Base-by-base conservation (phyloP, 2,888 invertebrate genomes). In the Disparrhopalites patrizii region DNA sequence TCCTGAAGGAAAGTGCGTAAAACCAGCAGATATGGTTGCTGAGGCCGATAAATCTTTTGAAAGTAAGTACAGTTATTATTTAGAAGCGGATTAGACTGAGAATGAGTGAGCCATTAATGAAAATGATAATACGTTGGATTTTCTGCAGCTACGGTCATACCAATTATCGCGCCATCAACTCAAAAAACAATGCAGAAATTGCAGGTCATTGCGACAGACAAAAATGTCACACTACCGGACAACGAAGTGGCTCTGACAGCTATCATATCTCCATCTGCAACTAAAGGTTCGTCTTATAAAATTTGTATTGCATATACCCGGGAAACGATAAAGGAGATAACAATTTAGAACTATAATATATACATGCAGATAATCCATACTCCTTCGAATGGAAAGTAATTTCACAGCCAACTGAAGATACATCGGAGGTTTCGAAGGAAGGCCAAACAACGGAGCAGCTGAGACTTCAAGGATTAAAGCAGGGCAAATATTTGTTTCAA, bases 351-450 rank as follows among this genome's bases (percentile, higher is more conserved):
- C n/a, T n/a, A n/a, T n/a, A n/a, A n/a, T n/a, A n/a, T n/a, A n/a
- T n/a, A n/a, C n/a, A n/a, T n/a, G 27, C 73, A 77, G 85, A 84
- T 77, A 86, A 84, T 66, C 88, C 87, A 77, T 95, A 92, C 78
- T 89, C 87, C 76, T 95, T 92, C 79, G 87, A 88, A 28, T 96
- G 95, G 95, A 89, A 87, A 20, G 82, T 94, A 31, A 84, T 93
- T 66, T 87, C 88, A 66, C 90, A 91, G 77, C 93, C 93, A 0
- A 88, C 88, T n/a, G 85, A 86, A 20, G 85, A 85, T 80, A 82
- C 84, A 72, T 83, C 84, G 78, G 87, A 88, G 67, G 87, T 88
- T 63, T 88, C 91, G 81, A 88, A 89, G 68, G 86, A 87, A 77
- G 79, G 78, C n/a, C 91, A 92, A 79, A 92, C 91, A 77, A 90